Conservation (phyloP, 2,888 invertebrate species). For the Leucania comma region DNA sequence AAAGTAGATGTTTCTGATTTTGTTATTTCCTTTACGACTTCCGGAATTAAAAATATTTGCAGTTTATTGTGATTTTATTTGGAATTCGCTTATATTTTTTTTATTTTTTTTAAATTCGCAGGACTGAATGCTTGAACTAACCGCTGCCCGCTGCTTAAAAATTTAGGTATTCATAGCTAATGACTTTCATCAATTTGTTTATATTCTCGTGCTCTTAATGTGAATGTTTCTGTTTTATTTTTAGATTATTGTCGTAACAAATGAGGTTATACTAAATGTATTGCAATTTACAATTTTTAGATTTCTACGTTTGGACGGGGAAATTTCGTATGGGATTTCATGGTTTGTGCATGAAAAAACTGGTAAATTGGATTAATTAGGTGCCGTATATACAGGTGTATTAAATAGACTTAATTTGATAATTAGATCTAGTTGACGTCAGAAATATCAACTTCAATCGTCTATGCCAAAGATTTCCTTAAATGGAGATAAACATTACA, state of each 20-base stretch:
- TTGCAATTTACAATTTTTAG: not conserved
- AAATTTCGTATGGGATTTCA: not conserved
- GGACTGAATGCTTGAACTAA: not conserved
- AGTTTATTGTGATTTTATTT: no score
- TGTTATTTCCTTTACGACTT: no score
- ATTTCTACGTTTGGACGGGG: not conserved
- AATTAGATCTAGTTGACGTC: not conserved
- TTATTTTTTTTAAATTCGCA: not conserved
- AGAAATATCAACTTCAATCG: slow-evolving; percentile 7
- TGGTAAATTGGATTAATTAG: not conserved
- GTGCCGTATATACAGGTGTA: not conserved
- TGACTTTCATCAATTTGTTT: not conserved
- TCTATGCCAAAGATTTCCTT: slow-evolving; percentile 24
- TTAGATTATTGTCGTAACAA: no score
- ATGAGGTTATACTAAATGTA: not conserved
- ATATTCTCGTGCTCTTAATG: not conserved
- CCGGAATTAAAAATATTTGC: no score
- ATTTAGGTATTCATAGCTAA: not conserved
- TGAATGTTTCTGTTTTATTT: not conserved
- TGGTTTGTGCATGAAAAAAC: not conserved
- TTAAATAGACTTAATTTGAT: not conserved
- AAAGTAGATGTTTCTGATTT: no score
- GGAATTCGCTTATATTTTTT: no score
- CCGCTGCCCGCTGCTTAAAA: not conserved
- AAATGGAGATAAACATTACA: slow-evolving; percentile 30